Evolutionary conservation across 2,113 vertebrate genomes (phyloP).

Genomic region (Propithecus coquereli): DNA sequence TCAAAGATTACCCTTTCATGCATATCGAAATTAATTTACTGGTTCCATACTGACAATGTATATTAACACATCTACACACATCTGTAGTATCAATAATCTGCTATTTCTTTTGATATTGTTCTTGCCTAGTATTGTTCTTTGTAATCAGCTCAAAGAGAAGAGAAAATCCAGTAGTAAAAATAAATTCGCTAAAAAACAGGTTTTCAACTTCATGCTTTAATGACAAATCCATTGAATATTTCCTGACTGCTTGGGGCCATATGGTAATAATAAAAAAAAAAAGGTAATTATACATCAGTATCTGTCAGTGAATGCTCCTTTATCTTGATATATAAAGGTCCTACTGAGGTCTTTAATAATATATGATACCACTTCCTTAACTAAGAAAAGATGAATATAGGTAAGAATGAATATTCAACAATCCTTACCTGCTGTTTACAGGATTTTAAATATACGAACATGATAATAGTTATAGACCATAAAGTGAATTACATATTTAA

Average conservation of each 20-base stretch:
- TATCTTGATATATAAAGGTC: neutral
- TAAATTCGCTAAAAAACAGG: neutral
- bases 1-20: conserved; percentile 38
- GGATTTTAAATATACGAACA: neutral
- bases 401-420: neutral
- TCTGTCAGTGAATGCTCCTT: neutral
- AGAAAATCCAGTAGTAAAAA: neutral
- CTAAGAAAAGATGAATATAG: neutral
- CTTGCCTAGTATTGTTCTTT: neutral
- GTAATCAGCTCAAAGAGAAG: neutral
- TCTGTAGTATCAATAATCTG: neutral
- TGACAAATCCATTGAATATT: neutral
- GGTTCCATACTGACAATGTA: conserved; percentile 24
- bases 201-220: neutral
- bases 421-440: neutral
- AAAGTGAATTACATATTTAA: neutral
- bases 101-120: neutral
- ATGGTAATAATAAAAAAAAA: neutral
- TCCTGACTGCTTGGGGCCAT: neutral
- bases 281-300: neutral
- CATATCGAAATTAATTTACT: conserved; percentile 60
- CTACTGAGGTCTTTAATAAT: neutral
- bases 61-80: conserved; percentile 45
- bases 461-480: neutral
- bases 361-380: neutral